These are phyloP conservation scores for Drosophila albomicans DNA, from an alignment of 1,140 invertebrate species.

Conservation along the genomic window DNA sequence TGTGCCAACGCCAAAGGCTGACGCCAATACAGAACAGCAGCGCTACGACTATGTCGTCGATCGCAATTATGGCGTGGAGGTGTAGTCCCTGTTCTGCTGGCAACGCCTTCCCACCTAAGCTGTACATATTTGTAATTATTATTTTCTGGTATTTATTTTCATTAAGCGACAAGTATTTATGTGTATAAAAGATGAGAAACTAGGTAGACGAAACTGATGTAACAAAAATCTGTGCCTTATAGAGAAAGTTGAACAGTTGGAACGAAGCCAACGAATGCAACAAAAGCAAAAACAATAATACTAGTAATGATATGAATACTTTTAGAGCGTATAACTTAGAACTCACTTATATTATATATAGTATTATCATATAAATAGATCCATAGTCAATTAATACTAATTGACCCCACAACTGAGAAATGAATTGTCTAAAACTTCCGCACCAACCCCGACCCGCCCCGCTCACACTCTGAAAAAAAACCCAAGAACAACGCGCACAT, in stretches of 20 bases:
- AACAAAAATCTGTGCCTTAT: conserved; percentile 83
- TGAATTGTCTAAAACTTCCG: conserved; percentile 20
- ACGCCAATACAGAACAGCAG: conserved; percentile 85
- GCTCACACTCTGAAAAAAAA: conserved; percentile 3
- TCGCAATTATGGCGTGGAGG: conserved; percentile 89
- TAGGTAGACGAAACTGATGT: conserved; percentile 71
- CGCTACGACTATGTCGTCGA: conserved; percentile 90
- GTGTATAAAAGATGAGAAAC: conserved; percentile 67
- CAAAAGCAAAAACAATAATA: conserved; percentile 57
- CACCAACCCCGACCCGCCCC: conserved; percentile 15
- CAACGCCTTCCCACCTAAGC: conserved; percentile 55
- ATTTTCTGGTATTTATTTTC: conserved; percentile 78
- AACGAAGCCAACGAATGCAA: conserved; percentile 39
- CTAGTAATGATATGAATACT: conserved; percentile 66
- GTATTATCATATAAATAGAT: conserved; percentile 31
- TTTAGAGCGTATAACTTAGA: conserved; percentile 52
- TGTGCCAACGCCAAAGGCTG: conserved; percentile 37
- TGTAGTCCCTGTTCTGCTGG: conserved; percentile 80
- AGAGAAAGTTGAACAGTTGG: conserved; percentile 54
- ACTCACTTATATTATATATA: conserved; percentile 40
- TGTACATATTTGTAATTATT: conserved; percentile 83
- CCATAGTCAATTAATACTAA: conserved; percentile 76
- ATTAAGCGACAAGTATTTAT: conserved; percentile 79
- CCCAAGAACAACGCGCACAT: conserved; percentile 70
- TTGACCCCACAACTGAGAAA: conserved; percentile 58